These are phyloP conservation scores for Brachypalpus laphriformis DNA, from an alignment of 2,888 invertebrate genomes.

Conservation along the genomic window DNA sequence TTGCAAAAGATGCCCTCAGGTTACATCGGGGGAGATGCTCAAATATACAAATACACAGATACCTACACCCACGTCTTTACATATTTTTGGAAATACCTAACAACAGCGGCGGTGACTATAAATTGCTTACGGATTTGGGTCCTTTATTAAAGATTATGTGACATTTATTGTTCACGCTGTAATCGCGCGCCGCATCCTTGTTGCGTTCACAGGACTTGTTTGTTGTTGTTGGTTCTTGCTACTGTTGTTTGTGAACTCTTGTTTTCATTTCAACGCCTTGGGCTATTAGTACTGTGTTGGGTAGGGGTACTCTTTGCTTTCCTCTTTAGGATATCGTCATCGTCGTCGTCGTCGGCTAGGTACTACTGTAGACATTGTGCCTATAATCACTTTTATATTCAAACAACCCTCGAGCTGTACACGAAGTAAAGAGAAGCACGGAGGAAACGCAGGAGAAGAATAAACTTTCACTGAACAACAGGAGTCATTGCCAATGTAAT, in stretches of 20 bases:
- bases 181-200: slow-evolving; percentile 76
- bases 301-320: background rate
- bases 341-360: too few relatives aligned
- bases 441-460: slow-evolving; percentile 11
- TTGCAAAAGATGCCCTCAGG: slow-evolving; percentile 50
- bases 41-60: background rate
- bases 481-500: slow-evolving; percentile 75
- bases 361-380: slow-evolving; percentile 60
- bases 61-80: background rate
- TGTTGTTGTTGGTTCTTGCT: slow-evolving; percentile 31
- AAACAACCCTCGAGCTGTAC: slow-evolving; percentile 62
- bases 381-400: slow-evolving; percentile 72
- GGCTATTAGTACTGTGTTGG: slow-evolving; percentile 54
- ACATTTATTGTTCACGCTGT: slow-evolving; percentile 83
- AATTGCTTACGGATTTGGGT: slow-evolving; percentile 73
- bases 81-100: slow-evolving; percentile 35
- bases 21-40: slow-evolving; percentile 30
- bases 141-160: slow-evolving; percentile 82
- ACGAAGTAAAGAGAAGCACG: background rate
- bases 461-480: slow-evolving; percentile 73
- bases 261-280: slow-evolving; percentile 71
- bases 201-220: slow-evolving; percentile 60
- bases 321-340: slow-evolving; percentile 15
- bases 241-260: slow-evolving; percentile 57
- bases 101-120: slow-evolving; percentile 48